Conservation (phyloP, 2,797 vertebrate species). For the Rallus crepitans region DNA sequence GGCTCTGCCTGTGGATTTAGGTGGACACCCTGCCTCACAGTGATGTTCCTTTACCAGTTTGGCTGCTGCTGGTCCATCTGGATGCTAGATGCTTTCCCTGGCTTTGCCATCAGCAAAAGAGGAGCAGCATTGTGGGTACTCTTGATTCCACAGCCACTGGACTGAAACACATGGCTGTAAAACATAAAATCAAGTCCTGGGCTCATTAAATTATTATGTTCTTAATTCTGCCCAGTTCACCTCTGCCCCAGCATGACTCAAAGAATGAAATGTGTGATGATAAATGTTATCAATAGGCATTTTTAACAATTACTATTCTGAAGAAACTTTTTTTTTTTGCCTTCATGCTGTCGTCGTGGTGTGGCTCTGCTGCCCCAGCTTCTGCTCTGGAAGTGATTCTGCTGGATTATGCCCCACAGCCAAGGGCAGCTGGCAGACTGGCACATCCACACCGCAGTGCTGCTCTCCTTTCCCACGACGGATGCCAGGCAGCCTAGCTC, state of each 20-base stretch:
- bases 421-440: background rate
- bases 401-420: rapidly evolving
- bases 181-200: background rate
- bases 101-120: background rate
- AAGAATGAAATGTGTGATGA: background rate
- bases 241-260: background rate
- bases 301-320: background rate
- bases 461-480: background rate
- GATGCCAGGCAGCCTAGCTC: background rate
- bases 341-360: background rate
- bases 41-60: background rate
- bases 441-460: background rate
- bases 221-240: slow-evolving; percentile 25
- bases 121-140: background rate
- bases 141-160: background rate
- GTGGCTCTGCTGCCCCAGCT: background rate
- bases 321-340: background rate
- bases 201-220: background rate
- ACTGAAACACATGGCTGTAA: background rate
- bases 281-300: background rate
- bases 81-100: background rate
- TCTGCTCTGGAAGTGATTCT: background rate
- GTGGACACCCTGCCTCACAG: background rate
- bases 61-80: rapidly evolving
- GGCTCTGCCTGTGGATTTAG: background rate